Evolutionary conservation across 2,888 invertebrate species (phyloP), one percentile per base, ranked within the genome.

Genomic region (Beris chalybata): DNA sequence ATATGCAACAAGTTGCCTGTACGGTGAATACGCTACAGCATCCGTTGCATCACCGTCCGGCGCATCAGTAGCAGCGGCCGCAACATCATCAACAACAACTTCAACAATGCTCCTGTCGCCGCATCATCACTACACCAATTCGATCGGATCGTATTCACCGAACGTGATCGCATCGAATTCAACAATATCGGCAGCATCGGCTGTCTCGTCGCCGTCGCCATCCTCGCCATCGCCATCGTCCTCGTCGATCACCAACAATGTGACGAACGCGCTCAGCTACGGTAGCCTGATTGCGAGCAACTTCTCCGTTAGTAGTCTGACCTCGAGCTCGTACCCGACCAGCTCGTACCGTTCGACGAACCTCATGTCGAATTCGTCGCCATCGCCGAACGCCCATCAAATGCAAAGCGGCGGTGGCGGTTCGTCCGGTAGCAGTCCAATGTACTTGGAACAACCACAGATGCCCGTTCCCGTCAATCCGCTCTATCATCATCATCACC

Each of bases 381-480:
- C 76, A 12, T 74, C 71, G 7, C 76, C 80, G 57, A 75, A 79
- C 55, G 74, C 78, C 66, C 47, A 71, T 48, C 56, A 57, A 15
- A 38, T 47, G 7, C 13, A 45, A 9, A 71, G 77, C 78, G 72
- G 79, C 64, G 45, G 79, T 72, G 74, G 77, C 61, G 59, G 66
- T 3, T 53, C 63, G 29, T 71, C 66, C 67, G 76, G 71, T 4
- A 72, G 72, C 66, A 70, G 76, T 72, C 81, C 76, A 61, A 76
- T 79, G 77, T 83, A 81, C 70, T 81, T 82, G 76, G 84, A 83
- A 66, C 59, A 59, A 22, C 83, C 79, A 32, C 80, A 79, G 71
- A 76, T 77, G 71, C 78, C 82, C 68, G 79, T 82, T 70, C 81
- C 83, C 31, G 82, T 84, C 69, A 80, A 81, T 70, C 78, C 83